A percentile compares a stretch with the other conserved stretches of the same genome.
Conservation (phyloP, 2,797 vertebrate genomes). For the Presbytis comata region DNA sequence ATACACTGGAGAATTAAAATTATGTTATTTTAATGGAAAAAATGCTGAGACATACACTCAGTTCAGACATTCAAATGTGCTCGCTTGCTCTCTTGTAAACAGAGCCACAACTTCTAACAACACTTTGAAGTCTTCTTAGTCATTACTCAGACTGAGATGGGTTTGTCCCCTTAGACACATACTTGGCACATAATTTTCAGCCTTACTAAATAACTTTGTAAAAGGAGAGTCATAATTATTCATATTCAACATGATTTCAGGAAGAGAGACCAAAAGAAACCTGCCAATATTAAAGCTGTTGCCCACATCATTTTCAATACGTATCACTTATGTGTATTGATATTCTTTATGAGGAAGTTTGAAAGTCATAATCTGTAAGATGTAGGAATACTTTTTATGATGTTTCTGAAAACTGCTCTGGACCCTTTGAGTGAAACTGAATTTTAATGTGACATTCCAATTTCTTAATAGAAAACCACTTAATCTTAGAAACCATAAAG, state of each 20-base stretch:
- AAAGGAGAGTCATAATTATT: neutral
- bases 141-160: neutral
- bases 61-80: neutral
- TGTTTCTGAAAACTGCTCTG: neutral
- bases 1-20: conserved; percentile 17
- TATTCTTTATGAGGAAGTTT: neutral
- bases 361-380: neutral
- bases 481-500: neutral
- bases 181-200: neutral
- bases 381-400: neutral
- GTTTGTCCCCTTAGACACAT: neutral
- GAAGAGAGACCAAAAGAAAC: neutral
- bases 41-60: neutral
- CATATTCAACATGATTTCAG: neutral
- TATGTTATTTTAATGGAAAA: neutral
- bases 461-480: conserved; percentile 20
- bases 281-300: neutral
- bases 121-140: neutral
- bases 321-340: neutral
- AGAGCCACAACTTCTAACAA: neutral
- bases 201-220: neutral
- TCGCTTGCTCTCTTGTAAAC: neutral
- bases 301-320: neutral
- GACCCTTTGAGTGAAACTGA: neutral
- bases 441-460: conserved; percentile 18